phyloP scores from a whole-genome alignment of 2,888 invertebrate genomes.

The Meloe dianella region DNA sequence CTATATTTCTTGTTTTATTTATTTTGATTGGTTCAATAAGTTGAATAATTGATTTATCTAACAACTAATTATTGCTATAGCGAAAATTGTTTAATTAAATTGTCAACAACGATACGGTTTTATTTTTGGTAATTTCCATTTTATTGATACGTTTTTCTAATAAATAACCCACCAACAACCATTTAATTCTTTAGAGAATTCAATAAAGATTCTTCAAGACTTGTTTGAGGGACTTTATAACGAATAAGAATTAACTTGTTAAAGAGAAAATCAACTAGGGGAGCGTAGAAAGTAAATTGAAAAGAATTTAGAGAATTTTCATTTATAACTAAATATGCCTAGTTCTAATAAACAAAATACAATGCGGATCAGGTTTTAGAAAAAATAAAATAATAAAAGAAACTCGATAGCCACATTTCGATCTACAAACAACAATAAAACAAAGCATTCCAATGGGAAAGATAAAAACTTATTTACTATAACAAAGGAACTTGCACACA shows the following conservation, averaged over 20 bases:
- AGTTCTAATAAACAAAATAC: not conserved
- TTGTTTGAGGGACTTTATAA: slow-evolving; percentile 43
- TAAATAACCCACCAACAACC: not conserved
- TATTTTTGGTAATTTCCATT: too few relatives aligned
- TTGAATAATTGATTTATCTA: too few relatives aligned
- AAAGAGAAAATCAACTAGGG: slow-evolving; percentile 49
- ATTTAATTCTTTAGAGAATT: slow-evolving; percentile 18
- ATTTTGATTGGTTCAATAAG: not conserved
- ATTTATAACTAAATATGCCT: slow-evolving; percentile 19
- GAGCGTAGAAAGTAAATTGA: slow-evolving; percentile 47
- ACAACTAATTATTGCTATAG: slow-evolving; percentile 14
- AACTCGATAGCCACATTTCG: not conserved
- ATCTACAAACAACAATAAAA: slow-evolving; percentile 15
- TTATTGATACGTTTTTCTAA: too few relatives aligned
- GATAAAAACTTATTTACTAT: too few relatives aligned
- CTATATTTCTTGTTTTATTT: not conserved
- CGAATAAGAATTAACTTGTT: slow-evolving; percentile 53
- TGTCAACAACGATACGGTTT: too few relatives aligned
- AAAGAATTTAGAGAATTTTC: slow-evolving; percentile 46
- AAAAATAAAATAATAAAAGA: not conserved
- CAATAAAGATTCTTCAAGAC: slow-evolving; percentile 36
- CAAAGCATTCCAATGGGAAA: not conserved
- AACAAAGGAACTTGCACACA: too few relatives aligned
- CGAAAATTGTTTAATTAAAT: too few relatives aligned
- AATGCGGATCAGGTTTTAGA: not conserved